These are phyloP conservation scores for Epinephelus coioides DNA, from an alignment of 2,797 vertebrate species.

Conservation along the genomic window DNA sequence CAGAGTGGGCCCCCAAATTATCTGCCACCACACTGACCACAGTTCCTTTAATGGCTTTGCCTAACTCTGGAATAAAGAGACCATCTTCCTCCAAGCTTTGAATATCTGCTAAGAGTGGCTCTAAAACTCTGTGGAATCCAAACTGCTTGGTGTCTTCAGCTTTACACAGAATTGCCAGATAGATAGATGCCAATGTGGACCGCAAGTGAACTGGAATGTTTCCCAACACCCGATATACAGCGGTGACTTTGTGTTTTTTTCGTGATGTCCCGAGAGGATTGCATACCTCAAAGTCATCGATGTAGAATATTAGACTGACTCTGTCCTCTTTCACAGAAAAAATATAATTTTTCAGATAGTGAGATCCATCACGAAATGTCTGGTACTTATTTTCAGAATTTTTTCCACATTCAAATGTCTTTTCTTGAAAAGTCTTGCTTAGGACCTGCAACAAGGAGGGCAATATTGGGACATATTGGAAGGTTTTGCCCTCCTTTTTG, in stretches of 20 bases:
- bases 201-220: neutral
- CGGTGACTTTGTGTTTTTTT: slow-evolving; percentile 6
- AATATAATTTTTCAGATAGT: neutral
- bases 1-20: neutral
- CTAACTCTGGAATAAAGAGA: neutral
- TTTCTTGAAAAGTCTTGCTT: slow-evolving; percentile 20
- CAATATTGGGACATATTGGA: slow-evolving; percentile 20
- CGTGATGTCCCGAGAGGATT: neutral
- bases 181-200: neutral
- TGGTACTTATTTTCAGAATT: neutral
- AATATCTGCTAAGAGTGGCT: slow-evolving; percentile 4
- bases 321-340: slow-evolving; percentile 1
- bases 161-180: slow-evolving; percentile 9
- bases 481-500: slow-evolving; percentile 9
- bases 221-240: slow-evolving; percentile 17
- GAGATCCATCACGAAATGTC: slow-evolving; percentile 20
- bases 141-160: neutral
- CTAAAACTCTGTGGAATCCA: slow-evolving; percentile 1
- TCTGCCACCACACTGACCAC: slow-evolving; percentile 1
- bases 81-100: neutral
- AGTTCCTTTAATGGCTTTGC: slow-evolving; percentile 7
- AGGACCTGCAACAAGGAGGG: slow-evolving; percentile 12
- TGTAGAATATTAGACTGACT: neutral
- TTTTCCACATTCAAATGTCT: slow-evolving; percentile 7
- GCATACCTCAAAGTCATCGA: slow-evolving; percentile 1